Base-by-base conservation (phyloP, 2,113 vertebrate species). In the Puntigrus tetrazona region DNA sequence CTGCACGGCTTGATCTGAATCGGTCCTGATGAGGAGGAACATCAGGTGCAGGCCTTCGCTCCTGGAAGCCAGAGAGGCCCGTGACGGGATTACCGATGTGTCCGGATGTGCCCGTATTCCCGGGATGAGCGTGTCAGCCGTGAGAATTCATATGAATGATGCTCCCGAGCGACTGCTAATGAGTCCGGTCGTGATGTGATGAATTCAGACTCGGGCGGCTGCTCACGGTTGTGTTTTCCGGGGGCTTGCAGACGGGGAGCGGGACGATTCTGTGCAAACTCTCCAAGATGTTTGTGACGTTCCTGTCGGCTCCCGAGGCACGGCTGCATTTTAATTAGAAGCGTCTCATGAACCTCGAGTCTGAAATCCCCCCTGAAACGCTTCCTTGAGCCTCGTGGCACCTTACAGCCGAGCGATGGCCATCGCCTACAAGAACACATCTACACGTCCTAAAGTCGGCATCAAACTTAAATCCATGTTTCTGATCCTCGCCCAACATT, bases 81-180 rank as follows among this genome's bases (percentile, higher is more conserved):
- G 70, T 84, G 86, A 84, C 82, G 31, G 69, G 83, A 82, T 52
- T 85, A 47, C 67, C 55, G 84, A 87, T 84, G 47, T 70, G 45
- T 81, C 14, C 72, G 22, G 57, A 72, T 6, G 14, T 67, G 77
- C 3, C 1, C 31, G 31, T 69, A 20, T 38, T 69, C 34, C 65
- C 34, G 31, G 31, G 65, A 69, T 38, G 18, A 86, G 69, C 14
- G 36, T 50, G 50, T 43, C 61, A 81, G 70, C 45, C 78, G 67
- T 81, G 82, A 38, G 75, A n/a, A 81, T 87, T 81, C 76, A 87
- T 87, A 87, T 87, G 86, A 72, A 87, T 84, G 78, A 25, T 34
- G 61, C 38, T 69, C 50, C 55, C 43, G 25, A 69, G 73, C 69
- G 41, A 27, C 55, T 78, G 45, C n/a, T 52, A 78, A 61, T 78